Base-by-base conservation (phyloP, 2,797 vertebrate genomes). In the Linurgus olivaceus region DNA sequence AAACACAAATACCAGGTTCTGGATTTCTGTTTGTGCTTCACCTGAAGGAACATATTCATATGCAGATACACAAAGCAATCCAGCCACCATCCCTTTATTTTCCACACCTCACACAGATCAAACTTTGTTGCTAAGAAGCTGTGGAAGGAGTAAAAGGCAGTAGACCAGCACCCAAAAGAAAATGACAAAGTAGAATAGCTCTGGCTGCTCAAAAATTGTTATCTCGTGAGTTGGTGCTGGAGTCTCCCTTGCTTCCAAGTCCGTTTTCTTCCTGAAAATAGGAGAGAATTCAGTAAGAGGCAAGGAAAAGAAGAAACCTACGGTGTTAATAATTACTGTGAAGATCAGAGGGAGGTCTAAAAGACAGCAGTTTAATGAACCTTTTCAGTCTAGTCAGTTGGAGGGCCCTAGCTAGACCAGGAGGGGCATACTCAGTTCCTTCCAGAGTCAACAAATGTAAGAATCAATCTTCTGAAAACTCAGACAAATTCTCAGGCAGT, bases 101-200 rank as follows among this genome's bases (percentile, higher is more conserved):
- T 89, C 84, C 84, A 86, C 87, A 71, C 42, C 20, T 96, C 86
- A 70, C 37, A 93, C 89, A 78, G 86, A 86, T 97, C 93, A 97
- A 90, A 95, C 94, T 71, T 97, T 96, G 96, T 96, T 98, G 90
- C 98, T 86, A 93, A 99, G 98, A 90, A 99, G 97, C 96, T 99
- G 98, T 6, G 99, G 99, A 95, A 99, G 98, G 73, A 99, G 97
- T 96, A 98, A 97, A 86, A 99, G 96, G 97, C 99, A 99, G 97
- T 99, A 99, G 72, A 99, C 97, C 84, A 99, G 97, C 74, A 99
- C 96, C 99, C 99, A 99, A 87, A 99, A 98, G 92, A 99, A 97
- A 91, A 99, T 95, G 48, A 99, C 96, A 63, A 99, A 97, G 79
- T 98, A 98, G 44, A 98, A 97, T 94, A 96, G 33, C 20, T 99